A percentile compares a stretch with the other conserved stretches of the same genome.
Conservation (phyloP, 1,140 invertebrate genomes). For the Wasmannia auropunctata region DNA sequence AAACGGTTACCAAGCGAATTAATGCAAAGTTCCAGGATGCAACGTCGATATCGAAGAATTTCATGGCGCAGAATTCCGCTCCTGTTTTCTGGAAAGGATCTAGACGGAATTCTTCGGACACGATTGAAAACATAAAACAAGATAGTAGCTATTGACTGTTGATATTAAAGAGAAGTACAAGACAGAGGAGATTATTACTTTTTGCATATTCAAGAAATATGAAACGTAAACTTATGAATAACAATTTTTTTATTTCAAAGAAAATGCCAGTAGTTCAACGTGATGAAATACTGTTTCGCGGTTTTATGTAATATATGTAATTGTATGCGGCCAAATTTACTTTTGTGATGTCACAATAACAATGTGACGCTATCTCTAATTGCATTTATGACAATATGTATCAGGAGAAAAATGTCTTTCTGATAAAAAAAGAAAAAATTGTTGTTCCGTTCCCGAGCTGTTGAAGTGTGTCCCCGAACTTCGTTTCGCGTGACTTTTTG, state of each 20-base stretch:
- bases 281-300: background rate
- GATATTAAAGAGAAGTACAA: background rate
- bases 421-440: background rate
- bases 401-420: background rate
- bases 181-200: background rate
- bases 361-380: background rate
- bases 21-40: background rate
- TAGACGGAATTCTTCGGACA: background rate
- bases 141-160: background rate
- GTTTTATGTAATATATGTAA: background rate
- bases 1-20: conserved; percentile 6
- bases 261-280: background rate
- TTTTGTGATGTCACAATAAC: background rate
- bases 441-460: background rate
- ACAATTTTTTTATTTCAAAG: conserved; percentile 1
- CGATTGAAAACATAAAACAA: background rate
- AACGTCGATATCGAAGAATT: conserved; percentile 38
- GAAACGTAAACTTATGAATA: background rate
- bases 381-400: background rate
- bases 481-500: conserved; percentile 21
- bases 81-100: background rate
- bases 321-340: background rate
- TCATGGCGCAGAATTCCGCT: background rate
- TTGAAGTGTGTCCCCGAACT: background rate
- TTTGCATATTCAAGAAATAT: background rate